These are phyloP conservation scores for Mythimna loreyi DNA, from an alignment of 2,888 invertebrate species.

Conservation along the genomic window DNA sequence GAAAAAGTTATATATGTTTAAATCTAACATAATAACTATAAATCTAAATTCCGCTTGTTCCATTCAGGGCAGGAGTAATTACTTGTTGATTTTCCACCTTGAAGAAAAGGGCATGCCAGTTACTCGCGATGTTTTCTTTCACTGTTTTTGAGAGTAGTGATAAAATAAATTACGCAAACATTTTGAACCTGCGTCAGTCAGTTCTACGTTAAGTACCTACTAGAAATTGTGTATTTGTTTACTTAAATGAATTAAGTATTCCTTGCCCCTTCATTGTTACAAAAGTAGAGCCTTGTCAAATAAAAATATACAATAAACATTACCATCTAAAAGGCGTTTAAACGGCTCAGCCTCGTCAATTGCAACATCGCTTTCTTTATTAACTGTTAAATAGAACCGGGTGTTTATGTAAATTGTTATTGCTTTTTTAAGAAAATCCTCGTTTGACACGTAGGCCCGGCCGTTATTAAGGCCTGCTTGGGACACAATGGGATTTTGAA, in stretches of 20 bases:
- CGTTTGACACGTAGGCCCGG: slow-evolving; percentile 87
- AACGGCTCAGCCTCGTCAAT: slow-evolving; percentile 84
- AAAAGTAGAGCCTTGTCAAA: slow-evolving; percentile 79
- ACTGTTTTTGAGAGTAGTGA: too few species aligned
- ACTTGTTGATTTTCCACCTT: too few species aligned
- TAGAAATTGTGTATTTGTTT: neutral
- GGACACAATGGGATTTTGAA: slow-evolving; percentile 91
- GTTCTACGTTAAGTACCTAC: too few species aligned
- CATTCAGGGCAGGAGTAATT: too few species aligned
- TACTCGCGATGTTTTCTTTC: too few species aligned
- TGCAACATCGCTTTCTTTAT: slow-evolving; percentile 89
- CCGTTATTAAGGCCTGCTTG: slow-evolving; percentile 85
- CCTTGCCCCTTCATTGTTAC: slow-evolving; percentile 1
- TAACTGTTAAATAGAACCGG: slow-evolving; percentile 90
- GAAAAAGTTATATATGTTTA: too few species aligned
- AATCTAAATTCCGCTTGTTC: too few species aligned
- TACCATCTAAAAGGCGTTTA: slow-evolving; percentile 87
- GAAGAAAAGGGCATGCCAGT: too few species aligned
- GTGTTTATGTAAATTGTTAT: slow-evolving; percentile 91
- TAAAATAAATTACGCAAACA: too few species aligned
- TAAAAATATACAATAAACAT: slow-evolving; percentile 85
- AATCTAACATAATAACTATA: too few species aligned
- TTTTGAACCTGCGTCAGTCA: too few species aligned
- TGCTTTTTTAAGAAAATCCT: slow-evolving; percentile 89
- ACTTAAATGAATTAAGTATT: neutral